phyloP scores from a whole-genome alignment of 2,888 invertebrate genomes.

The Macrophya annulata region DNA sequence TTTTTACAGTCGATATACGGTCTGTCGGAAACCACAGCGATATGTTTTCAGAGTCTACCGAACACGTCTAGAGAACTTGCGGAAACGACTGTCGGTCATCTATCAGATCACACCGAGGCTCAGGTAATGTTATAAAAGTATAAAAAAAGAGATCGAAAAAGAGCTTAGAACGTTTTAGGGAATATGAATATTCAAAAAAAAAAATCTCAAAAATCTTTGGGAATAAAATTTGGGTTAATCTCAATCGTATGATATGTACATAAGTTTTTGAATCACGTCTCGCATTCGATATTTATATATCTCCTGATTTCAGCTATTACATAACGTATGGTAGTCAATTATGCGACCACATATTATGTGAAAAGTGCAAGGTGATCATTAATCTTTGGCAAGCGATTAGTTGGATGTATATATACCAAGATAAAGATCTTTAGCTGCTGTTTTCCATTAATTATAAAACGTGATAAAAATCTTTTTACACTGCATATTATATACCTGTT shows the following conservation, averaged over 20 bases:
- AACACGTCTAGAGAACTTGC: slow-evolving; percentile 79
- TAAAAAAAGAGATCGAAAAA: background rate
- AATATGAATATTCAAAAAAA: background rate
- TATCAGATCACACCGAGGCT: slow-evolving; percentile 82
- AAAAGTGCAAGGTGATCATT: slow-evolving; percentile 1
- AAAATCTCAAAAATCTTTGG: too few relatives aligned
- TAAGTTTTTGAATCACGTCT: background rate
- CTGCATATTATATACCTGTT: too few relatives aligned
- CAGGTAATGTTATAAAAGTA: slow-evolving; percentile 78
- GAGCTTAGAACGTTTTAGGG: background rate
- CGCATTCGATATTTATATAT: too few relatives aligned
- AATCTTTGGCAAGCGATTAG: background rate
- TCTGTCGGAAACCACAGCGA: slow-evolving; percentile 82
- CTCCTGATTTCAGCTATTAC: too few relatives aligned
- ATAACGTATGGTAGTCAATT: background rate
- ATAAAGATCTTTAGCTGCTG: background rate
- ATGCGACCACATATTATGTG: background rate
- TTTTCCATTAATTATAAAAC: background rate
- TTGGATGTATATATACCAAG: too few relatives aligned
- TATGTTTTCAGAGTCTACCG: slow-evolving; percentile 81
- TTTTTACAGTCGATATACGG: slow-evolving; percentile 83
- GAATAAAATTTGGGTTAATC: background rate
- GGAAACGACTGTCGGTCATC: slow-evolving; percentile 81
- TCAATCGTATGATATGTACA: background rate
- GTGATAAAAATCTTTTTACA: background rate